Percentiles rank a stretch among this genome's conserved stretches.
Evolutionary conservation across 2,797 vertebrate species (phyloP).

Genomic region (Anguilla marmorata): DNA sequence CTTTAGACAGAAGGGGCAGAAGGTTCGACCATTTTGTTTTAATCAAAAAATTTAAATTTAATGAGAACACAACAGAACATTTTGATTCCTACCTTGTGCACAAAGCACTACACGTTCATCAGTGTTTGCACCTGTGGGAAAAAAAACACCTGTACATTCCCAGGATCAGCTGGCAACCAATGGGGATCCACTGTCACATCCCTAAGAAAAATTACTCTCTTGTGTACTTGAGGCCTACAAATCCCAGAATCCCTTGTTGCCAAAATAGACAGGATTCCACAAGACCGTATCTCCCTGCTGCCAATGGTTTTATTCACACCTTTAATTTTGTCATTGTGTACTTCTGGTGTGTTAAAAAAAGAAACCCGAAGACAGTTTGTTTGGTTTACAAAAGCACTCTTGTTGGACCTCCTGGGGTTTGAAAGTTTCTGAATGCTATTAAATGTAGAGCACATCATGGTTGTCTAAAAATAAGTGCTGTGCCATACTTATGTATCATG

Average conservation of each 20-base stretch:
- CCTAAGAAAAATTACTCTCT: background rate
- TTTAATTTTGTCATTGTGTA: conserved; percentile 18
- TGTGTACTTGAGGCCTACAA: background rate
- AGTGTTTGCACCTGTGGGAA: background rate
- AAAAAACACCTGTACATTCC: background rate
- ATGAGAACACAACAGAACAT: background rate
- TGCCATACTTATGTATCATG: conserved; percentile 12
- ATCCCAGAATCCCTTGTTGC: conserved; percentile 4
- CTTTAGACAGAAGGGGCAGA: background rate
- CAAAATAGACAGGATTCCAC: background rate
- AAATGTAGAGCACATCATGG: conserved; percentile 5
- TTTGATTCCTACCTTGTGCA: conserved; percentile 5
- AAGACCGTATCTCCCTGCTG: background rate
- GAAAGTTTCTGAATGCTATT: background rate
- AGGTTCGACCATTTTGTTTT: background rate
- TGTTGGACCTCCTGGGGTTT: background rate
- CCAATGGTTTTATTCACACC: background rate
- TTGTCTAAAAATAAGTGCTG: conserved; percentile 22
- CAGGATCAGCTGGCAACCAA: background rate
- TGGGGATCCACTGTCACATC: background rate
- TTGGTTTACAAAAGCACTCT: conserved; percentile 22
- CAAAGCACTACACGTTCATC: background rate
- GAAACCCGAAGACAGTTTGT: background rate
- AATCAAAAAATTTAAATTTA: background rate
- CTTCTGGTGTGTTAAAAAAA: background rate